Conservation (phyloP, 2,113 vertebrate species). For the Columba livia region DNA sequence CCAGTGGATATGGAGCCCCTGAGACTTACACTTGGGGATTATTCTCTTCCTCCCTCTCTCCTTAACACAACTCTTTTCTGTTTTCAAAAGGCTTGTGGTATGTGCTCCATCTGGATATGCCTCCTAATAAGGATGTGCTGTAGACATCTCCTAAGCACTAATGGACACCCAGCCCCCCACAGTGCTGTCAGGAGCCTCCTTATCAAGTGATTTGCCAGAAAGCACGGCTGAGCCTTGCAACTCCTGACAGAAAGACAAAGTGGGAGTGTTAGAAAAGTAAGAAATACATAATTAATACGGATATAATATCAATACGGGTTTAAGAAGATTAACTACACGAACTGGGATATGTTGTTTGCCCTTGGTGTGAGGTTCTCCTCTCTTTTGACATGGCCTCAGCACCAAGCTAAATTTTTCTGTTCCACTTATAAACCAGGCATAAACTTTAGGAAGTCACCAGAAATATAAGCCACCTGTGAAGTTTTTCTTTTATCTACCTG, state of each 20-base stretch:
- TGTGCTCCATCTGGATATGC: slow-evolving; percentile 32
- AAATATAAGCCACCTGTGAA: not conserved
- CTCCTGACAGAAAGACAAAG: not conserved
- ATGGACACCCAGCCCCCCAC: not conserved
- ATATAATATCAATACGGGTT: not conserved
- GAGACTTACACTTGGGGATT: slow-evolving; percentile 8
- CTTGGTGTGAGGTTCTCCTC: not conserved
- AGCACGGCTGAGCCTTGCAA: not conserved
- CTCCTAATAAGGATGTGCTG: slow-evolving; percentile 23
- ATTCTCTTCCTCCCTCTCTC: not conserved
- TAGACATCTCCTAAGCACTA: slow-evolving; percentile 9
- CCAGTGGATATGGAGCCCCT: not conserved
- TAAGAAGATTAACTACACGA: not conserved
- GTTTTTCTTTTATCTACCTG: not conserved
- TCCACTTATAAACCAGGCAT: not conserved
- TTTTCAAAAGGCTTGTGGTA: slow-evolving; percentile 11
- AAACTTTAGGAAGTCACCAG: not conserved
- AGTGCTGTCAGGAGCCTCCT: not conserved
- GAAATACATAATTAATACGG: not conserved
- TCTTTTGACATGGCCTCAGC: not conserved
- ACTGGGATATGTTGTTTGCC: not conserved
- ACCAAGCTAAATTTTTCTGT: not conserved
- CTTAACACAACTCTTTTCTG: not conserved
- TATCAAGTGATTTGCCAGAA: not conserved
- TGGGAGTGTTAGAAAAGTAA: not conserved